Evolutionary conservation across 2,888 invertebrate genomes (phyloP), one percentile per base, ranked within the genome.

Genomic region (Drosophila anomelani): DNA sequence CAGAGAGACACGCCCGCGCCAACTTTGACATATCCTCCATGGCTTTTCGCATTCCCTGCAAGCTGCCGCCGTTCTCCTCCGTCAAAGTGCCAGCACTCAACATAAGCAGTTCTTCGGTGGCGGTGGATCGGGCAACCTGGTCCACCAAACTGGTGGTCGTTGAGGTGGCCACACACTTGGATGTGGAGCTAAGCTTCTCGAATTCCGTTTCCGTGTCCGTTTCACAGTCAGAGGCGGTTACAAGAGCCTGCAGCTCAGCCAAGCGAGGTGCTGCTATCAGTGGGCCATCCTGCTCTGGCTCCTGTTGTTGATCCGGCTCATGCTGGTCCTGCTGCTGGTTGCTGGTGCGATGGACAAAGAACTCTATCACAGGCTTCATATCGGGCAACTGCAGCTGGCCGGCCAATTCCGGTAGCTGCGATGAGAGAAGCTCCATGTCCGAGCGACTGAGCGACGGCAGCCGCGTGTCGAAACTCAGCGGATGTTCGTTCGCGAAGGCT

Each of bases 401-500:
- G 2, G 95, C 94, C 47, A 96, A 91, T 60, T 95, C 95, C 0
- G 97, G 96, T 79, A 97, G 93, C 61, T 94, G 93, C 8, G 92
- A 93, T 15, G 94, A 93, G 29, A 97, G 93, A 53, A 93, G 93
- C 58, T 95, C 95, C 46, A 96, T 94, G 84, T 97, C 93, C 71
- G 84, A 79, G 76, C 87, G 88, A 32, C 89, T 93, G 64, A 96
- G 94, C 88, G 95, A 94, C 20, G 96, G 96, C 74, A 97, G 92
- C 46, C 94, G 93, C 20, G 94, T 94, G 91, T 97, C 97, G 89
- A 97, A 97, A n/a, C 94, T 93, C 0, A 95, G 93, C 0, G 97
- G 97, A 66, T 96, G 94, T 89, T 96, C 95, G 5, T 96, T 97
- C 57, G 97, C 98, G 92, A 96, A 98, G 0, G 95, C 93, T 6